Percentiles rank a stretch among this genome's conserved stretches.
phyloP scores from a whole-genome alignment of 2,113 vertebrate genomes.

The Lasiurus borealis region DNA sequence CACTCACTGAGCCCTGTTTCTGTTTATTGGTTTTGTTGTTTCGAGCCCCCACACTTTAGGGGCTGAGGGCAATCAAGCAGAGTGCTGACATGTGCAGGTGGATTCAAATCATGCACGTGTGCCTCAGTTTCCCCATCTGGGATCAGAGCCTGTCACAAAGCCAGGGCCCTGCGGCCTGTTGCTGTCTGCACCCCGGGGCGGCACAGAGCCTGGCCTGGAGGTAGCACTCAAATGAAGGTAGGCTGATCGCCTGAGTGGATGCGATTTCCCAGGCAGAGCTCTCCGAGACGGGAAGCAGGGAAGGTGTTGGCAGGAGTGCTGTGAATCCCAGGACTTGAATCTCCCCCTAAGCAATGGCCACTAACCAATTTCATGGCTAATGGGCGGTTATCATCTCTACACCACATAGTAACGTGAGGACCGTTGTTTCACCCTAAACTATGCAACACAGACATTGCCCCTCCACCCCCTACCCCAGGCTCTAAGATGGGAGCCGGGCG shows the following conservation, averaged over 20 bases:
- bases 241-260: rapidly evolving
- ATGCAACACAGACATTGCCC: rapidly evolving
- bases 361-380: rapidly evolving
- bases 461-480: rapidly evolving
- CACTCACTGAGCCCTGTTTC: not conserved
- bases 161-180: not conserved
- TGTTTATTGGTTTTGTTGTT: not conserved
- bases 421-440: not conserved
- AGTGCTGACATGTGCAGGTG: too few species aligned
- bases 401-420: rapidly evolving
- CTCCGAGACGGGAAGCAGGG: not conserved
- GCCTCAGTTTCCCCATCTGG: not conserved
- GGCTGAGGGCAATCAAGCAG: rapidly evolving
- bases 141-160: not conserved
- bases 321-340: not conserved
- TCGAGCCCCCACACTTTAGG: not conserved
- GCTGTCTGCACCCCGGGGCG: not conserved
- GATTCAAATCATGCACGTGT: rapidly evolving
- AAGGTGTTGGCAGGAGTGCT: not conserved
- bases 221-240: rapidly evolving
- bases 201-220: rapidly evolving
- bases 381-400: not conserved
- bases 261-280: rapidly evolving
- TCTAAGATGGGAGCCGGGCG: rapidly evolving
- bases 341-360: not conserved